Evolutionary conservation across 2,797 vertebrate species (phyloP).

Genomic region (Tokudaia muenninki): DNA sequence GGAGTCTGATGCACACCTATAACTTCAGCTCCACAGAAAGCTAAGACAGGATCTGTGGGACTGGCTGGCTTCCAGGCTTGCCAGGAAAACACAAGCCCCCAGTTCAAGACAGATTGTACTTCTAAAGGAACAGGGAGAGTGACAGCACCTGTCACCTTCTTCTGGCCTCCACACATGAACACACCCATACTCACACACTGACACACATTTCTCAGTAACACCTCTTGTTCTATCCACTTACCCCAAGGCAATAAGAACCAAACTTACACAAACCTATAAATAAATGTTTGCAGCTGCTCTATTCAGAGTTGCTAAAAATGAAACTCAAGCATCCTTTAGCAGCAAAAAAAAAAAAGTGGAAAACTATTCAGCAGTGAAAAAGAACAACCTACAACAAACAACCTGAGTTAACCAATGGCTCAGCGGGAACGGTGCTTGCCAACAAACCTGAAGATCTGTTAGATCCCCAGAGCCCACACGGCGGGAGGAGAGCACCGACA

Average conservation of each 20-base stretch:
- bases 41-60: neutral
- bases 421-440: neutral
- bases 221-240: neutral
- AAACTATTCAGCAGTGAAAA: conserved; percentile 65
- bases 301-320: conserved; percentile 1
- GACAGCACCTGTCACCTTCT: neutral
- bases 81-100: neutral
- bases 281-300: conserved; percentile 20
- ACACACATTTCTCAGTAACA: conserved; percentile 8
- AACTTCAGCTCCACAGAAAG: neutral
- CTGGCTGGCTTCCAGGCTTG: neutral
- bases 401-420: neutral
- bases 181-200: neutral
- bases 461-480: neutral
- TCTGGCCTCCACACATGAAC: neutral
- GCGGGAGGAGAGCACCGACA: neutral
- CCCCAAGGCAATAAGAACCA: conserved; percentile 50
- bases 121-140: neutral
- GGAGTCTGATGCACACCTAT: neutral
- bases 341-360: neutral
- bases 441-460: neutral
- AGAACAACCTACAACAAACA: neutral
- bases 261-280: neutral
- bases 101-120: neutral
- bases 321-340: conserved; percentile 37